A percentile compares a stretch with the other conserved stretches of the same genome.
phyloP scores from a whole-genome alignment of 2,888 invertebrate genomes.

The Helobdella robusta region DNA sequence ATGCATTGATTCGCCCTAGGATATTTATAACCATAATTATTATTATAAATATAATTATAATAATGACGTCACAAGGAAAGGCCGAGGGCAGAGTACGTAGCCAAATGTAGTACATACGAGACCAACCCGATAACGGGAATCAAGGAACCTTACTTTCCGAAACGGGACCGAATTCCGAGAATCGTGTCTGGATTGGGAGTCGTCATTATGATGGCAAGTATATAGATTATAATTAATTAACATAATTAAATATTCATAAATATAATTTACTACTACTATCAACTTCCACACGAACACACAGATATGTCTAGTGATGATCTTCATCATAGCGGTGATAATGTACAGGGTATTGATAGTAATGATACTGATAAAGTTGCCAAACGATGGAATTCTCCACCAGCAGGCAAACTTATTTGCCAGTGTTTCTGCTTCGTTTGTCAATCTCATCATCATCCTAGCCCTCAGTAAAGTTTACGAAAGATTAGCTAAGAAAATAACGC shows the following conservation, averaged over 20 bases:
- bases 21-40: too few species aligned
- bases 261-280: neutral
- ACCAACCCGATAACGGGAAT: slow-evolving; percentile 56
- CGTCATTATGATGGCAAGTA: slow-evolving; percentile 55
- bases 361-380: slow-evolving; percentile 38
- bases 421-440: slow-evolving; percentile 54
- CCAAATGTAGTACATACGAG: slow-evolving; percentile 52
- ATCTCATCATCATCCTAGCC: slow-evolving; percentile 55
- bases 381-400: slow-evolving; percentile 39
- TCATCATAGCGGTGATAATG: slow-evolving; percentile 56
- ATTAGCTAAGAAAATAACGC: slow-evolving; percentile 54
- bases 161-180: slow-evolving; percentile 50
- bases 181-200: slow-evolving; percentile 54
- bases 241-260: neutral
- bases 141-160: slow-evolving; percentile 54
- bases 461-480: slow-evolving; percentile 55
- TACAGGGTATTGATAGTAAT: slow-evolving; percentile 55
- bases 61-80: slow-evolving; percentile 45
- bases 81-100: slow-evolving; percentile 55
- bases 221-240: too few species aligned
- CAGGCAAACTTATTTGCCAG: slow-evolving; percentile 53
- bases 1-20: too few species aligned
- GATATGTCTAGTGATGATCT: slow-evolving; percentile 55
- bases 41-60: neutral
- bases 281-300: slow-evolving; percentile 38